These are phyloP conservation scores for Nanorana parkeri DNA, from an alignment of 2,113 vertebrate species.

Conservation along the genomic window DNA sequence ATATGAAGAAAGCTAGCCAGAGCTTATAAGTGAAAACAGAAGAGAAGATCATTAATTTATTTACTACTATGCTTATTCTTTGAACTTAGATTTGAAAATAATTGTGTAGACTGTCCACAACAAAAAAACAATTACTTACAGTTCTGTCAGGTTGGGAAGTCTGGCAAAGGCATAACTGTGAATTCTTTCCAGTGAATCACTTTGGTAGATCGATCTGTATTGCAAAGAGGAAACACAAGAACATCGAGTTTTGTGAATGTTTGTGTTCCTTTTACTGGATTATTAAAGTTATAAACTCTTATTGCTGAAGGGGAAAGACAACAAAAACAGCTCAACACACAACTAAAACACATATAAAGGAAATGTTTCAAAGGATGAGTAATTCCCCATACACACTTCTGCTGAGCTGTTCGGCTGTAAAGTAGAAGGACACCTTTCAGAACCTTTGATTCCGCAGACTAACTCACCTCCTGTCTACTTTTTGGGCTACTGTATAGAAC, in stretches of 20 bases:
- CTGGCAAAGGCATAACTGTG: conserved; percentile 82
- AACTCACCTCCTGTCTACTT: too few species aligned
- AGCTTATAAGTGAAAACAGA: neutral
- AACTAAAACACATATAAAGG: too few species aligned
- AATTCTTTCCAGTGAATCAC: conserved; percentile 81
- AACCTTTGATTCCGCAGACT: too few species aligned
- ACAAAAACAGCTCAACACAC: too few species aligned
- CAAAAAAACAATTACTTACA: conserved; percentile 78
- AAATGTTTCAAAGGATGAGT: too few species aligned
- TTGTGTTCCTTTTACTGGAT: neutral
- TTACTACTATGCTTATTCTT: neutral
- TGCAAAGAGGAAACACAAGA: conserved; percentile 56
- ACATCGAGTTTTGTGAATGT: neutral
- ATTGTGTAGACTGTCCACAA: neutral
- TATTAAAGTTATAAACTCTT: neutral
- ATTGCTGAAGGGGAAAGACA: neutral
- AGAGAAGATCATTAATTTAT: neutral
- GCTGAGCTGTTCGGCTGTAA: too few species aligned
- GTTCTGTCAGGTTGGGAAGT: conserved; percentile 83
- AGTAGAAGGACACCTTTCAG: too few species aligned
- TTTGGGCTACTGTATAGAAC: too few species aligned
- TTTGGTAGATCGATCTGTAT: conserved; percentile 87
- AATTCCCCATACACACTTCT: too few species aligned
- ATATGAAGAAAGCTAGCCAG: too few species aligned
- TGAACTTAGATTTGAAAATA: neutral